Evolutionary conservation across 2,113 vertebrate species (phyloP), one percentile per base, ranked within the genome.

Genomic region (Strix aluco): DNA sequence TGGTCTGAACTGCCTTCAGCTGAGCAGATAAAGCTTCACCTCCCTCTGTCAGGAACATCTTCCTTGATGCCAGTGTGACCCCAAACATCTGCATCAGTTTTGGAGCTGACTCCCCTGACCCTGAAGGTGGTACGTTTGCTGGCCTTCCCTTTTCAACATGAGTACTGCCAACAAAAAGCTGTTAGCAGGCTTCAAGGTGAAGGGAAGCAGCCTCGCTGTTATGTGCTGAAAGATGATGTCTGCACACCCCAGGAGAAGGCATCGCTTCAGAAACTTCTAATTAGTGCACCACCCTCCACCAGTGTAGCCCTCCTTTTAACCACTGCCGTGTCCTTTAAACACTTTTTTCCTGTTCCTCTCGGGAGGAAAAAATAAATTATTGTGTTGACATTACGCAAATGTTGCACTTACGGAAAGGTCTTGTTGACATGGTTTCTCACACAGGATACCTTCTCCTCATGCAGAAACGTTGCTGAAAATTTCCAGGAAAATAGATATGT

Each of bases 341-440:
- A 80, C 49, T 94, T 85, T 38, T 92, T 94, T 96, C 94, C 95
- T 95, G 91, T 94, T 96, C 30, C 66, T 90, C 59, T 77, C 10
- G 20, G 87, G 92, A 94, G 92, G 91, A 91, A 95, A 94, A 96
- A 95, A 79, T 74, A 89, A 93, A 96, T 94, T 85, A 87, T 58
- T 82, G 70, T 92, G 59, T 92, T 91, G 91, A 87, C 12, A 2
- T 69, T 97, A 79, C 9, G 7, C 57, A 92, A 75, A 82, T 22
- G 32, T 49, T 85, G 69, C 54, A 23, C 63, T 94, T 91, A 57
- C 38, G 16, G 92, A 82, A 96, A 51, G 81, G 25, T 82, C 54
- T 92, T 94, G 94, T 95, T 95, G 87, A 87, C 46, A 11, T 62
- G 29, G 42, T 65, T 92, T 73, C 71, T 94, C 21, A 2, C 71